These are phyloP conservation scores for Nothoprocta pentlandii DNA, from an alignment of 2,113 vertebrate species.

Conservation along the genomic window DNA sequence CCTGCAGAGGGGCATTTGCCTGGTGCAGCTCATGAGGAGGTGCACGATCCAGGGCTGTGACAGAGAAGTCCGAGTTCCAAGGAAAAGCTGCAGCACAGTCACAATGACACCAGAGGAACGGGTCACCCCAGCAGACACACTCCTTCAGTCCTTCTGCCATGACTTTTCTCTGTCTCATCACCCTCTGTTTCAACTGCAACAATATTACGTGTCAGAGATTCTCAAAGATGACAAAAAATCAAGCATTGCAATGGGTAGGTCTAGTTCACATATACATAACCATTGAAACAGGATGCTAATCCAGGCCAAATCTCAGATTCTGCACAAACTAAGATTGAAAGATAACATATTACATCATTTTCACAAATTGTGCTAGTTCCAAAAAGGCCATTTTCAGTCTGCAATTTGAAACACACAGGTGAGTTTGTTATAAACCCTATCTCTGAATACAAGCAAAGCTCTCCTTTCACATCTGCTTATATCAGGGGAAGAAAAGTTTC, in stretches of 20 bases:
- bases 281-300: not conserved
- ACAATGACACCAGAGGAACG: not conserved
- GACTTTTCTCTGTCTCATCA: not conserved
- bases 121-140: not conserved
- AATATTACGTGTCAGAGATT: not conserved
- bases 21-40: accelerated
- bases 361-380: not conserved
- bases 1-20: not conserved
- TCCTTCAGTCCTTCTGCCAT: not conserved
- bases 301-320: not conserved
- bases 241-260: not conserved
- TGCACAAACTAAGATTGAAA: not conserved
- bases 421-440: not conserved
- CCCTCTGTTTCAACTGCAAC: not conserved
- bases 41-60: not conserved
- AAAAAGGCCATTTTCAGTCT: not conserved
- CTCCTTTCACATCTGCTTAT: not conserved
- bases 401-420: not conserved
- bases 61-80: not conserved
- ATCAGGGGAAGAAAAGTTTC: not conserved
- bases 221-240: not conserved
- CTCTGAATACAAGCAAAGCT: not conserved
- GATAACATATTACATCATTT: not conserved
- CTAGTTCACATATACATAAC: not conserved
- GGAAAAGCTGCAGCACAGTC: not conserved